Conservation (phyloP, 2,113 vertebrate species). For the Hydropotes inermis region DNA sequence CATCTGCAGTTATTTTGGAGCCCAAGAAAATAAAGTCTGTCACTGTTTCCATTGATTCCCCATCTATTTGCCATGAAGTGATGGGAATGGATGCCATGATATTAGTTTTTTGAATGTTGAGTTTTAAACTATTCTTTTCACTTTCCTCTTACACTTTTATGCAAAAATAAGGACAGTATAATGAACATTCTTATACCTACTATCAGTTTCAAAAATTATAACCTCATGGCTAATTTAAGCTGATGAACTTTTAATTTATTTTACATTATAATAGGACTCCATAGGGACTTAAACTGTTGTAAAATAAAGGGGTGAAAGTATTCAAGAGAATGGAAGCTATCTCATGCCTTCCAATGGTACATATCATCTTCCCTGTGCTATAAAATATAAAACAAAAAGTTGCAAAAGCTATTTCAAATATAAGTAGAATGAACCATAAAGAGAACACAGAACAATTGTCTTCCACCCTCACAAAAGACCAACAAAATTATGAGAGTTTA, state of each 20-base stretch:
- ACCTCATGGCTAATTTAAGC: background rate
- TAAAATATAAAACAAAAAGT: background rate
- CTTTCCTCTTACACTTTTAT: background rate
- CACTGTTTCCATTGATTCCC: background rate
- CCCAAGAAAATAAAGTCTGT: background rate
- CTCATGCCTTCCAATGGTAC: background rate
- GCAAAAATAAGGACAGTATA: background rate
- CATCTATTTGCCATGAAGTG: background rate
- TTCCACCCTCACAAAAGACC: constrained; percentile 20
- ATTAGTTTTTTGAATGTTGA: background rate
- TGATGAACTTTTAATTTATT: background rate
- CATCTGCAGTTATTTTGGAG: background rate
- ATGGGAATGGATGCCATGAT: background rate
- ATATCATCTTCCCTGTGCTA: background rate
- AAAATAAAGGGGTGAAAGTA: background rate
- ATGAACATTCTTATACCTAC: background rate
- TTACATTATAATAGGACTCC: background rate
- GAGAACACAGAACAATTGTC: background rate
- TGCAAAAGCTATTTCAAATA: background rate
- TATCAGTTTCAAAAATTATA: background rate
- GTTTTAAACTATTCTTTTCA: background rate
- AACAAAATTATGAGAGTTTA: constrained; percentile 26
- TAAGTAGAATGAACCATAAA: background rate
- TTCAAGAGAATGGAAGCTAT: background rate
- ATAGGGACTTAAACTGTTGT: background rate